Evolutionary conservation across 2,888 invertebrate genomes (phyloP), one percentile per base, ranked within the genome.

Genomic region (Cerceris rybyensis): DNA sequence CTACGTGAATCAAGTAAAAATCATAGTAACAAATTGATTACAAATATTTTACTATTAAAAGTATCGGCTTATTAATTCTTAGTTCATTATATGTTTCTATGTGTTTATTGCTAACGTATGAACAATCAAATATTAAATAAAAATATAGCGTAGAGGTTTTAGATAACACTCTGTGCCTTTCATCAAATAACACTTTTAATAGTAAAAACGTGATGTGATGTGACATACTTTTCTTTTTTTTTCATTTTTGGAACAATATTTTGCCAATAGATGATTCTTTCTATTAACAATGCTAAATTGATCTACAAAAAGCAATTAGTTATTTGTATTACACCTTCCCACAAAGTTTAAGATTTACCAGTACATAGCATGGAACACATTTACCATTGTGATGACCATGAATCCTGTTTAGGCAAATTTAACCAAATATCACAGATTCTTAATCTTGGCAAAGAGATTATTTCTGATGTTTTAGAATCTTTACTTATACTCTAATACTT

Each of bases 361-460:
- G 63, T 66, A 17, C 54, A 68, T 54, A 28, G 16, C 58, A 55
- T 69, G 68, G 68, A 81, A 76, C 68, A 74, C 28, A 61, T 68
- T 71, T 52, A 46, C 52, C 46, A 60, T 16, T 52, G 52, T 63
- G 28, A 73, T 69, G 60, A 57, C 67, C 60, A 69, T 46, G 67
- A 65, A 66, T 77, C 70, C 43, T 67, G 28, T 64, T 70, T 70
- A 71, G 70, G 78, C 61, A 59, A 72, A 79, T 75, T 78, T 75
- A 74, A 74, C 28, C 63, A 63, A 71, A 43, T 69, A 81, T 80
- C 79, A 81, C 79, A 82, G 76, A 82, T 80, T 79, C 70, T 77
- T 70, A 77, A 80, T 77, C 61, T 68, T n/a, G 64, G 66, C 64
- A 79, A 81, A 79, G 58, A 69, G 42, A 41, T 63, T n/a, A 13